A percentile compares a stretch with the other conserved stretches of the same genome.
phyloP scores from a whole-genome alignment of 1,140 invertebrate species.

The Drusus annulatus region DNA sequence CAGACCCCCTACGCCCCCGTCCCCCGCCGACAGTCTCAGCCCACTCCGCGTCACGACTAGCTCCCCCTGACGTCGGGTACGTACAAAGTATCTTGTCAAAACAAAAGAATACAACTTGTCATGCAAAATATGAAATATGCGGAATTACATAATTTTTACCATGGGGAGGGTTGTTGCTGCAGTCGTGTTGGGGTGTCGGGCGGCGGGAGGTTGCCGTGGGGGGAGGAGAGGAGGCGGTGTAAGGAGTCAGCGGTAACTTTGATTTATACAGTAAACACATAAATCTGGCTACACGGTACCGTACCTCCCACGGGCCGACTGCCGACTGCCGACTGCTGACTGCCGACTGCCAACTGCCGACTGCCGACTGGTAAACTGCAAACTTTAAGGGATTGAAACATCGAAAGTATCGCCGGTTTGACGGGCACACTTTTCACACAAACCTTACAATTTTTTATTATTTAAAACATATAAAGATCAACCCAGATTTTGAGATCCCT shows the following conservation, averaged over 20 bases:
- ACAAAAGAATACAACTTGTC: conserved; percentile 58
- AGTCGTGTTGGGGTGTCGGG: conserved; percentile 37
- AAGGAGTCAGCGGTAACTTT: conserved; percentile 57
- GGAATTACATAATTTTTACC: conserved; percentile 57
- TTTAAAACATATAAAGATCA: no score
- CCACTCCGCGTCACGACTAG: conserved; percentile 1
- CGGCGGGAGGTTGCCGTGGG: conserved; percentile 45
- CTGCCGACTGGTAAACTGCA: conserved; percentile 49
- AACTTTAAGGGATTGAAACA: conserved; percentile 43
- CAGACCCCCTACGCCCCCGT: background rate
- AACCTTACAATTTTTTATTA: no score
- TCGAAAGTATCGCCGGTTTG: conserved; percentile 1
- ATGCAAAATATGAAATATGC: conserved; percentile 58
- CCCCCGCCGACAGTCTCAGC: background rate
- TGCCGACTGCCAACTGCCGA: conserved; percentile 40
- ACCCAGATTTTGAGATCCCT: no score
- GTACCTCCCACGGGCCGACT: conserved; percentile 33
- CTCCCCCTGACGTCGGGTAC: conserved; percentile 27
- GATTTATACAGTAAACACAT: conserved; percentile 72
- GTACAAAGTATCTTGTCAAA: conserved; percentile 58
- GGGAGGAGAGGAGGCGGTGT: background rate
- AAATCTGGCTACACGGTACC: conserved; percentile 70
- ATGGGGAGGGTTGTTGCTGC: conserved; percentile 49
- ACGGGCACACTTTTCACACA: background rate
- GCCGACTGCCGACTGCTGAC: conserved; percentile 44